Base-by-base conservation (phyloP, 1,140 invertebrate species). In the Tetramorium alpestre region DNA sequence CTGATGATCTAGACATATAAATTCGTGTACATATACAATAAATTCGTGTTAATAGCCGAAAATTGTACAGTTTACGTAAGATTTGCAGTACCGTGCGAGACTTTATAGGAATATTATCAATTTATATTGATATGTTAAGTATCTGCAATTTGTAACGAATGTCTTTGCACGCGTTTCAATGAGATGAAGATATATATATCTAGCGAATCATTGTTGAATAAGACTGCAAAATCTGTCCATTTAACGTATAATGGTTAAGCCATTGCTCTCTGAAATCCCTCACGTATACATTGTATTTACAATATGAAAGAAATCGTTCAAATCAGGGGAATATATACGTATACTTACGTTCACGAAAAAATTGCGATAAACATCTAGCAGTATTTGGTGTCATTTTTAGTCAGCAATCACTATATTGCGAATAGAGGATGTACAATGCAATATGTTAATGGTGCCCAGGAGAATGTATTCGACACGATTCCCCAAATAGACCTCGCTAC, bases 181-280 rank as follows among this genome's bases (percentile, higher is more conserved):
- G 28, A 87, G 38, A 49, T 33, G 44, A 51, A 33, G 33, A 33
- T 33, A 18, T 76, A n/a, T 86, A n/a, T 86, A 88, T n/a, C 49
- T 87, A 81, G 73, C n/a, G 70, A 33, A 91, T 56, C 16, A 86
- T 87, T 91, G 91, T 82, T 33, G 86, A 89, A 91, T 88, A 95
- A 95, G 94, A 95, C 94, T 95, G 94, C 87, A 86, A 91, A 93
- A 94, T 95, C 94, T 95, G 94, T 95, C 94, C 94, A 94, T 92
- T 91, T 88, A 89, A 89, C 82, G 60, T 80, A 73, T 89, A 87
- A 84, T 41, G 38, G 47, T 81, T 85, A 51, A 87, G 28, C 7
- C 72, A 89, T 73, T 69, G 64, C 86, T 84, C 87, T 89, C 67
- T 58, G 70, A 60, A 77, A 81, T 85, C 75, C 56, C 58, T 89